Conservation (phyloP, 2,888 invertebrate genomes). For the Dinocampus coccinellae region DNA sequence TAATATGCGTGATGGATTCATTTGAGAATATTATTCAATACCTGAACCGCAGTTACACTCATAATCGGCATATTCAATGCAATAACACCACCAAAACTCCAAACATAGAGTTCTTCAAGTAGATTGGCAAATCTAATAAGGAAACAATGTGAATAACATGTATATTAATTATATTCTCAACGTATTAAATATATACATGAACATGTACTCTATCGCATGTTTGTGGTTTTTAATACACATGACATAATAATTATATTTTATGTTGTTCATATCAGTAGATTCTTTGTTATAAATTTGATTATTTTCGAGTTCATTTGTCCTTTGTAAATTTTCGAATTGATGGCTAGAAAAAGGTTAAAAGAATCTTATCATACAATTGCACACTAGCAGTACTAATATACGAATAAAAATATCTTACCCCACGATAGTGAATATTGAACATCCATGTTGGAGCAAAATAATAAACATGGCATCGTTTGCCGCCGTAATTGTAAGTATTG, state of each 20-base stretch:
- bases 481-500: conserved; percentile 10
- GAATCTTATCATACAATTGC: background rate
- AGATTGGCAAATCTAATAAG: no score
- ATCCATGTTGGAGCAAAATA: conserved; percentile 22
- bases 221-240: no score
- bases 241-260: background rate
- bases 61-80: no score
- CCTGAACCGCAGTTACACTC: no score
- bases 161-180: conserved; percentile 1
- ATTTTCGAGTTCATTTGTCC: background rate
- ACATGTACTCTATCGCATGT: conserved; percentile 5
- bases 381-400: no score
- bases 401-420: no score
- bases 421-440: conserved; percentile 15
- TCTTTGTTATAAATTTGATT: background rate
- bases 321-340: background rate
- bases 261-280: background rate
- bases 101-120: no score
- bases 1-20: no score
- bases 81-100: no score
- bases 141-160: background rate
- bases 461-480: no score
- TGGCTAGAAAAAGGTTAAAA: background rate
- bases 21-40: no score
- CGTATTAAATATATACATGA: conserved; percentile 4